Evolutionary conservation across 2,113 vertebrate species (phyloP).

Genomic region (Bos taurus): ARS-UCD2.0 NC_037328.1:150962001-150962500

Average conservation of each 20-base stretch:
- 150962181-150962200: fast-evolving
- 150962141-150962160: not conserved
- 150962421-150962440: not conserved
- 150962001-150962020: not conserved
- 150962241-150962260: fast-evolving
- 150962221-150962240: not conserved
- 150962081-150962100: fast-evolving
- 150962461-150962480: not conserved
- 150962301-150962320: not conserved
- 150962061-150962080: not conserved
- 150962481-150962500: not conserved
- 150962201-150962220: fast-evolving
- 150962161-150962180: fast-evolving
- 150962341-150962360: not conserved
- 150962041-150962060: not conserved
- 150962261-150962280: not conserved
- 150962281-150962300: too few relatives aligned
- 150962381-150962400: not conserved
- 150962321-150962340: fast-evolving
- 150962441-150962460: not conserved
- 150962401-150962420: not conserved
- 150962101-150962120: not conserved
- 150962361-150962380: not conserved
- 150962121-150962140: not conserved
- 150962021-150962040: not conserved